These are phyloP conservation scores for Panthera tigris DNA, from an alignment of 2,113 vertebrate genomes.

Conservation along the genomic window DNA sequence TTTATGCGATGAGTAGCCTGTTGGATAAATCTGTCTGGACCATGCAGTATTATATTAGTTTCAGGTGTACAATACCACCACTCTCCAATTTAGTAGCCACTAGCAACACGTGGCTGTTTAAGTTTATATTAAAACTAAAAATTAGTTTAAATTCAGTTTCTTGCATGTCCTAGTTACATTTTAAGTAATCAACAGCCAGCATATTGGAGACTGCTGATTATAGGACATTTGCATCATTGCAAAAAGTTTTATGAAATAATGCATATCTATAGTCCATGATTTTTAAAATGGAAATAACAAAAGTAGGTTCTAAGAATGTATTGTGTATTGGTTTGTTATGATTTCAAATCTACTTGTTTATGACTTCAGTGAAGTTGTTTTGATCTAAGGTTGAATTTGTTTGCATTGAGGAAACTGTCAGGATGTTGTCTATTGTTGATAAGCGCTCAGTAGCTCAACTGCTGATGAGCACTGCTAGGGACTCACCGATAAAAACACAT, in stretches of 20 bases:
- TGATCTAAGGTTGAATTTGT: background rate
- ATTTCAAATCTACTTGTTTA: background rate
- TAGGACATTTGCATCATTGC: background rate
- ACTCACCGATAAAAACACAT: background rate
- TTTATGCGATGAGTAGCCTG: background rate
- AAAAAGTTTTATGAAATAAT: background rate
- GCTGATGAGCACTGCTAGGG: background rate
- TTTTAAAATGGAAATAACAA: background rate
- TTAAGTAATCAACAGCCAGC: background rate
- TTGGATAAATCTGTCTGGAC: background rate
- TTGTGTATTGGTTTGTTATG: background rate
- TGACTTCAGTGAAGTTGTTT: background rate
- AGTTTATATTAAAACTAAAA: background rate
- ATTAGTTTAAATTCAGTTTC: background rate
- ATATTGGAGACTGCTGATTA: background rate
- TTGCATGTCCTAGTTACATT: background rate
- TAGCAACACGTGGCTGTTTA: background rate
- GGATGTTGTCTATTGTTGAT: background rate
- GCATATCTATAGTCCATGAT: background rate
- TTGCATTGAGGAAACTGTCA: background rate
- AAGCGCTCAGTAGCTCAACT: background rate
- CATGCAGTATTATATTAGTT: background rate
- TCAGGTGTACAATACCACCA: background rate
- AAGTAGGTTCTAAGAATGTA: background rate
- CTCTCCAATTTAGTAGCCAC: background rate